Evolutionary conservation across 2,113 vertebrate genomes (phyloP), one percentile per base, ranked within the genome.

Genomic region (Piliocolobus tephrosceles): DNA sequence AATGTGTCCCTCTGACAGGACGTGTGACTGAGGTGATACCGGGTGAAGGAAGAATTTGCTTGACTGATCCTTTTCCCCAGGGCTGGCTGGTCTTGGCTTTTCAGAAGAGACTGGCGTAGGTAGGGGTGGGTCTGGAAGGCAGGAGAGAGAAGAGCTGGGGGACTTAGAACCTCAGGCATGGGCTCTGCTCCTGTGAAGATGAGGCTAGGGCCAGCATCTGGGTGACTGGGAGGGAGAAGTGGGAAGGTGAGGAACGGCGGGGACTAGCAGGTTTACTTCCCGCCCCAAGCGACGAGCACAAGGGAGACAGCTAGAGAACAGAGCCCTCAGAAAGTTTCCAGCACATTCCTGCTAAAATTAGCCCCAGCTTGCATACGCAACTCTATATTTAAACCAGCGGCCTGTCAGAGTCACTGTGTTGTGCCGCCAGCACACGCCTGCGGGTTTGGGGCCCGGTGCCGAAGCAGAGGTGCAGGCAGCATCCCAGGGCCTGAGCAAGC

Each of bases 261-360:
- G 68, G 8, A 58, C 58, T 9, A 68, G 73, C n/a, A 79, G 88
- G 86, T 93, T 97, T 94, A 35, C 89, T 96, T 92, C 90, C 81
- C 79, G 78, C 43, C 76, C 76, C 3, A 6, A 92, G 86, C 4
- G 55, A 97, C 72, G 96, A 94, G 90, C 95, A 86, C 76, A 45
- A 88, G 90, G 92, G 93, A 97, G 96, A 98, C 97, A 98, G 97
- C 94, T 90, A 97, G 96, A 93, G 97, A 96, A 97, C 85, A 97
- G 97, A 95, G 92, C 95, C 92, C 97, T 97, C 96, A 98, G 95
- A 97, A 98, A 98, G 96, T 97, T 98, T 97, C 96, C 96, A 97
- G 97, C 92, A 89, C 97, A 97, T 98, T 97, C 97, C 96, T 97
- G 96, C 98, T 98, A 98, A 98, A 98, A 98, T 98, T 98, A 98